A percentile compares a stretch with the other conserved stretches of the same genome.
Evolutionary conservation across 2,113 vertebrate genomes (phyloP).

Genomic region (Axis porcinus): DNA sequence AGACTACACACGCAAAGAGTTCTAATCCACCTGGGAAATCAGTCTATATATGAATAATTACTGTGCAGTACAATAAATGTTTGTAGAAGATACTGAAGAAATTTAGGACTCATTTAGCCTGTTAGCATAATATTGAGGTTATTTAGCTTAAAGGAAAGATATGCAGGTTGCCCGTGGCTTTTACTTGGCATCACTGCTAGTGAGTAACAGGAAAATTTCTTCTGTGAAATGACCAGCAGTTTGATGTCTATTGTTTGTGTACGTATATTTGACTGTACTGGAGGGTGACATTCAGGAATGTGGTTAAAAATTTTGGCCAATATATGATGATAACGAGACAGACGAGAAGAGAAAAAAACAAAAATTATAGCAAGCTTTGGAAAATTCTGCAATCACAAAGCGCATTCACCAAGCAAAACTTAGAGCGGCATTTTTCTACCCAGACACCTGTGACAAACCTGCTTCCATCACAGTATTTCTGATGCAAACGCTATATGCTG

Average conservation of each 20-base stretch:
- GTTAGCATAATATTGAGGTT: not conserved
- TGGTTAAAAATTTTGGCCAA: not conserved
- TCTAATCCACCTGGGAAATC: not conserved
- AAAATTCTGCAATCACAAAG: not conserved
- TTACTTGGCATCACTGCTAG: not conserved
- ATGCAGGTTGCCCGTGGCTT: not conserved
- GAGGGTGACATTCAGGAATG: not conserved
- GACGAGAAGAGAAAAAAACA: not conserved
- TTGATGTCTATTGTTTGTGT: not conserved
- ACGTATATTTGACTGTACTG: not conserved
- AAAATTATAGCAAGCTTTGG: not conserved
- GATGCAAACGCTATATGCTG: not conserved
- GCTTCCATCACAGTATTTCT: not conserved
- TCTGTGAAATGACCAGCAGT: not conserved
- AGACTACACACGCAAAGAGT: not conserved
- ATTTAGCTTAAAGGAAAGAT: not conserved
- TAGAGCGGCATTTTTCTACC: not conserved
- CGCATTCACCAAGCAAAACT: not conserved
- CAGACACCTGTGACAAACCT: not conserved
- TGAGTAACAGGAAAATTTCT: not conserved
- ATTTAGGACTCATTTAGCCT: not conserved
- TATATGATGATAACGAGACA: not conserved
- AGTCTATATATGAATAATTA: not conserved
- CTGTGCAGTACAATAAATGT: not conserved
- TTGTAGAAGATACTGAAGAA: not conserved